Evolutionary conservation across 2,797 vertebrate species (phyloP), one percentile per base, ranked within the genome.

Genomic region (Amblyraja radiata): DNA sequence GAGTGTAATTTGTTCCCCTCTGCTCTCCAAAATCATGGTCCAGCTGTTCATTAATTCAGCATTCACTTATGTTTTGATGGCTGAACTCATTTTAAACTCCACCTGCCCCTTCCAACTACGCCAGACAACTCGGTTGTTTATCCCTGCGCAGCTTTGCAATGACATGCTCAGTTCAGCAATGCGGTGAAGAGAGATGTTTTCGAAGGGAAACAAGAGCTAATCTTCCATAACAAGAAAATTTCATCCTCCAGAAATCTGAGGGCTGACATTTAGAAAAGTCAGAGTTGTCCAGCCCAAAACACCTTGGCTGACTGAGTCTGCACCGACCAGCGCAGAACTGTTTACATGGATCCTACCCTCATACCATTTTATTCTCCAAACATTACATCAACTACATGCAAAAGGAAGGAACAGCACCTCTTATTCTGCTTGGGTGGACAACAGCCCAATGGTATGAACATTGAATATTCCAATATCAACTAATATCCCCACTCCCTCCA

Each of bases 31-130:
- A 76, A 76, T 46, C 14, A 9, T 54, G 71, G 90, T 54, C 90
- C 90, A 92, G 90, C 90, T 92, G 90, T 92, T 92, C 23, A 11
- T 74, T 58, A 76, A 73, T 74, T 92, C 39, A 13, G 71, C 25
- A 14, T 28, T 39, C 71, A 74, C 36, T 21, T 65, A 10, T 54
- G 68, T 74, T 39, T 74, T 74, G 71, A 58, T 73, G 46, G 10
- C 36, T 73, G 88, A 73, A n/a, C 36, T 16, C 23, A 92, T 92
- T 11, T 71, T 76, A 6, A 18, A 74, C 90, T 92, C 88, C 71
- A 9, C 23, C 81, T 23, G 23, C 0, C 81, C n/a, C 80, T 36
- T 92, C 71, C 90, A n/a, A 36, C 90, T 71, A 54, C 28, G 7
- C 25, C 39, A 54, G 39, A 23, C 68, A 90, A 83, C 39, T 91